A percentile compares a stretch with the other conserved stretches of the same genome.
Evolutionary conservation across 2,888 invertebrate species (phyloP).

Genomic region (Drosophila engyochracea): DNA sequence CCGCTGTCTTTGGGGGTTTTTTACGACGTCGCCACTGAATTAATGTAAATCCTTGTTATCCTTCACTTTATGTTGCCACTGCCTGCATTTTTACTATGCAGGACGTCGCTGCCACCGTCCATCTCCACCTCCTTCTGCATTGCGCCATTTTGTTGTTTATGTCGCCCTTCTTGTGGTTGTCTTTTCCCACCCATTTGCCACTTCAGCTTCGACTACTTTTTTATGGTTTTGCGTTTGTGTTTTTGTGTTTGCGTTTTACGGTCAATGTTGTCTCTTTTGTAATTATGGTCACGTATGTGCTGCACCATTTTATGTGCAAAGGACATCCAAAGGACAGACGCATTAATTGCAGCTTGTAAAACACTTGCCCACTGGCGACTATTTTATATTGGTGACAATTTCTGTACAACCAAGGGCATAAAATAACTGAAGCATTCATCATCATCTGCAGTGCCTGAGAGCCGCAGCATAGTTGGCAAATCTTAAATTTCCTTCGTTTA

Average conservation of each 20-base stretch:
- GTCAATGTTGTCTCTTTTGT: conserved; percentile 61
- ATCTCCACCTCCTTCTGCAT: conserved; percentile 35
- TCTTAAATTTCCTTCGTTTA: background rate
- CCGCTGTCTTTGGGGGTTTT: conserved; percentile 32
- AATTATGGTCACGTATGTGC: conserved; percentile 75
- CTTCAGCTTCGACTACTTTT: conserved; percentile 56
- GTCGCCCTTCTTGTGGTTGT: conserved; percentile 40
- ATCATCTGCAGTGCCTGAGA: conserved; percentile 1
- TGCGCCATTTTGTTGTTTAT: conserved; percentile 62
- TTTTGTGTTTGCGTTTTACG: conserved; percentile 49
- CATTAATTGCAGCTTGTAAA: conserved; percentile 67
- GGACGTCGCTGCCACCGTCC: background rate
- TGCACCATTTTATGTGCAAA: conserved; percentile 64
- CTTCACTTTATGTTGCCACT: conserved; percentile 63
- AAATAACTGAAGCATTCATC: conserved; percentile 35
- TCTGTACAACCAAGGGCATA: conserved; percentile 4
- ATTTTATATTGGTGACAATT: conserved; percentile 35
- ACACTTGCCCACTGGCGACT: conserved; percentile 34
- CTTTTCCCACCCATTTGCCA: conserved; percentile 28
- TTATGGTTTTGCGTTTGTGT: conserved; percentile 34
- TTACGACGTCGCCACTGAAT: conserved; percentile 62
- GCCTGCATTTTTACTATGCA: conserved; percentile 60
- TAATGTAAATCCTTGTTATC: conserved; percentile 75
- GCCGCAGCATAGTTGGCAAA: background rate
- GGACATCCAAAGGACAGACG: conserved; percentile 36